Base-by-base conservation (phyloP, 1,140 invertebrate genomes). In the Formica exsecta region DNA sequence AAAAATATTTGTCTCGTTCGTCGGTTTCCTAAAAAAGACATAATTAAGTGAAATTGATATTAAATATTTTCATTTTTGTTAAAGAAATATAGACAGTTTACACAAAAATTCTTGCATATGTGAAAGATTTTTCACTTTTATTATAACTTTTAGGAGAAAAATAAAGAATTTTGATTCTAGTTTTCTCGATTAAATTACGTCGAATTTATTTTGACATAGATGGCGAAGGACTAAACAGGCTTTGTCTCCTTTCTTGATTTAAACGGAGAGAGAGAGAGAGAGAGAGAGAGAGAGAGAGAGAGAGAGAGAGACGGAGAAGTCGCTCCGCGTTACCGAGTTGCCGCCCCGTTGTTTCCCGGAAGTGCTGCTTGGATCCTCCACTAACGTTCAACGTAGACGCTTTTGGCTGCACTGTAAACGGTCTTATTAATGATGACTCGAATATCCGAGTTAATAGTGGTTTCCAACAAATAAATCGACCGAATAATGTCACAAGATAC, bases 331-430 rank as follows among this genome's bases (percentile, higher is more conserved):
- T 87, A 38, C 70, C 16, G 65, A 70, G 68, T 70, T 57, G 19
- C 32, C 32, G 61, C 36, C 79, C 75, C 74, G 84, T 80, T 79
- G 84, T 86, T 86, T 77, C 75, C 51, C 64, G 62, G 75, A 86
- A 85, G 22, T 77, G 75, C 64, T 77, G 59, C 61, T 44, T 77
- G 36, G 54, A 73, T 62, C 38, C 79, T 48, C 54, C 7, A 48
- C 68, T 48, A 83, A 73, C 54, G 79, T 73, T 73, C 36, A 6
- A 65, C 13, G 32, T 79, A 68, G 54, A 32, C 38, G 54, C 41
- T 83, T 73, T 38, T 41, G 38, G 32, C 54, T 54, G 57, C 8
- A 9, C n/a, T 38, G 44, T 38, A 68, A 68, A 44, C 22, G 64
- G 22, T 70, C 54, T 36, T 61, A 73, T 83, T 74, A 83, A 83